A percentile compares a stretch with the other conserved stretches of the same genome.
Evolutionary conservation across 2,888 invertebrate species (phyloP).

Genomic region (Ochropleura plecta): DNA sequence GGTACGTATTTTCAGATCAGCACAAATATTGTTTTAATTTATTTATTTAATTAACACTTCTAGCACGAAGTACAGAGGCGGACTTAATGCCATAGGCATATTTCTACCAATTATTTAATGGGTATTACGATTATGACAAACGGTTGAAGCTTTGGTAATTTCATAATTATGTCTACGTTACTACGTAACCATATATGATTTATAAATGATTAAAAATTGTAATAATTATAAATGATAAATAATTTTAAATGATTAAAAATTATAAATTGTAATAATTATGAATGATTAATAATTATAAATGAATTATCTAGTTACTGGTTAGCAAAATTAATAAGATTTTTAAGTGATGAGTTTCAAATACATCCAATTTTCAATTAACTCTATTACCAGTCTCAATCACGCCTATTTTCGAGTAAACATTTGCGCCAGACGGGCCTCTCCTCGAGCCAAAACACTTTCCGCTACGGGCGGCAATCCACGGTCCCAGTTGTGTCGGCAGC

Average conservation of each 20-base stretch:
- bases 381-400: conserved; percentile 30
- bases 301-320: not conserved
- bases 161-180: not conserved
- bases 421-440: conserved; percentile 37
- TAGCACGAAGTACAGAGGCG: too few relatives aligned
- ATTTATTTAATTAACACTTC: too few relatives aligned
- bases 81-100: too few relatives aligned
- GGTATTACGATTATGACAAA: not conserved
- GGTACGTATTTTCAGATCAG: not conserved
- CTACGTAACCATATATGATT: not conserved
- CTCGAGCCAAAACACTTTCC: conserved; percentile 46
- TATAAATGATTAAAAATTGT: too few relatives aligned
- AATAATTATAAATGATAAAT: too few relatives aligned
- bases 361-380: conserved; percentile 23
- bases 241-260: too few relatives aligned
- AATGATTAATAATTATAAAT: too few relatives aligned
- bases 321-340: not conserved
- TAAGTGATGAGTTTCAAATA: not conserved
- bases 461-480: conserved; percentile 40
- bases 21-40: not conserved
- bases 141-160: not conserved
- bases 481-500: conserved; percentile 62
- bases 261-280: too few relatives aligned
- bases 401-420: conserved; percentile 40
- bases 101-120: not conserved